Evolutionary conservation across 2,797 vertebrate species (phyloP), one percentile per base, ranked within the genome.

Genomic region (Acanthurus tractus): DNA sequence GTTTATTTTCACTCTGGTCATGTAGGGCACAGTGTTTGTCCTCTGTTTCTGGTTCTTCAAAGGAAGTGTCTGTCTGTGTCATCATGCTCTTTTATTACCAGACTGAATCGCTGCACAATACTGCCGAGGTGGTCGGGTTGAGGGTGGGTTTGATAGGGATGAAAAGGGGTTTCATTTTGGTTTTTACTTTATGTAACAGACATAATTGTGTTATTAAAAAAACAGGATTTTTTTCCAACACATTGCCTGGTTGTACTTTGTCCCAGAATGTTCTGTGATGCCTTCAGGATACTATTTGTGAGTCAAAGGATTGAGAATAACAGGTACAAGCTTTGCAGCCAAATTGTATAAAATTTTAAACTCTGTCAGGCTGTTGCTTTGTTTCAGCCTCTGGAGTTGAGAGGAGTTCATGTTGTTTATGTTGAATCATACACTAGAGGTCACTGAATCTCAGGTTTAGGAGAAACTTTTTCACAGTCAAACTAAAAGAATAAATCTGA

Each of bases 201-300:
- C 91, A 90, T 93, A 90, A 93, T 88, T 94, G 92, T 94, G 93
- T 95, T 93, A 93, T 91, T 94, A 93, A 92, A 90, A 86, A 87
- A 85, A 86, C 59, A 78, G 68, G 79, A 78, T 83, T 90, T 94
- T 88, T 91, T 94, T 89, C 85, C 87, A 93, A 93, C 64, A 81
- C 63, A 0, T 63, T 34, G 18, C 61, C 1, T 34, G 10, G 1
- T 45, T 71, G 8, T 78, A 4, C 14, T 56, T 54, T 56, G 15
- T 48, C 7, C 46, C 57, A 3, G 6, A 7, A 29, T 62, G 34
- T 29, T 42, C n/a, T 42, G 14, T 54, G 29, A 38, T 6, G 3
- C 48, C 1, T 14, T 25, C 20, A 65, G 23, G 6, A 59, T 54
- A 3, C 1, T 18, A 0, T 59, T 67, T 38, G 8, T 9, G 1